Conservation (phyloP, 2,113 vertebrate species). For the Haplochromis burtoni region DNA sequence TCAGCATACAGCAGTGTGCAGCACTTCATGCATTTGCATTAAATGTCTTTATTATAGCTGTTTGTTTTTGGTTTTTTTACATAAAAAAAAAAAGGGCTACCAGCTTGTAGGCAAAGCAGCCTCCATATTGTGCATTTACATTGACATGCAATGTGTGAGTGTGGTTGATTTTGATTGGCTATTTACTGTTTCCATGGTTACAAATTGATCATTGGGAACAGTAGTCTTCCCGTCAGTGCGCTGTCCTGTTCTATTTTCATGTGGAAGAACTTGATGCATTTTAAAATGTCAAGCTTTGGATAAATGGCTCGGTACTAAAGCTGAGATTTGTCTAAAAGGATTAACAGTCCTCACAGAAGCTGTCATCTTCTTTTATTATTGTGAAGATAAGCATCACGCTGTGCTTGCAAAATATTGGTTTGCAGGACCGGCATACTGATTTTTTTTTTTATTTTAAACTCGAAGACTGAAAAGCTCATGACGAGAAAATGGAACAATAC, state of each 20-base stretch:
- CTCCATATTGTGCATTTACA: neutral
- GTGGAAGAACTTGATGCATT: neutral
- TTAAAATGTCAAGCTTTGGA: neutral
- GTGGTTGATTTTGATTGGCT: neutral
- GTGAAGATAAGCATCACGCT: neutral
- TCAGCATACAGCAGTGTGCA: neutral
- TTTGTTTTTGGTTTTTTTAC: neutral
- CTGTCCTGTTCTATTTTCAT: neutral
- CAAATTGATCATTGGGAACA: neutral
- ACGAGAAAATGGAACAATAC: neutral
- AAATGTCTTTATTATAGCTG: neutral
- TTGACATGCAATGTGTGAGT: neutral
- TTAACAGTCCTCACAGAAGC: neutral
- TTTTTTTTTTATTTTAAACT: neutral
- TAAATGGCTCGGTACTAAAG: neutral
- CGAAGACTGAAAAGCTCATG: neutral
- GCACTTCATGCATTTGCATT: neutral
- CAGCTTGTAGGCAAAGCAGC: accelerated
- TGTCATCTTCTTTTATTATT: neutral
- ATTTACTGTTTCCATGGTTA: neutral
- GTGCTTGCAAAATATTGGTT: neutral
- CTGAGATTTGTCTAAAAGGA: neutral
- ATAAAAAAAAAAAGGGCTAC: neutral
- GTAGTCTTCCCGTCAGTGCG: neutral
- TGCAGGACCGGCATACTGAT: neutral